Evolutionary conservation across 2,113 vertebrate genomes (phyloP).

Genomic region (Dicerorhinus sumatrensis): DNA sequence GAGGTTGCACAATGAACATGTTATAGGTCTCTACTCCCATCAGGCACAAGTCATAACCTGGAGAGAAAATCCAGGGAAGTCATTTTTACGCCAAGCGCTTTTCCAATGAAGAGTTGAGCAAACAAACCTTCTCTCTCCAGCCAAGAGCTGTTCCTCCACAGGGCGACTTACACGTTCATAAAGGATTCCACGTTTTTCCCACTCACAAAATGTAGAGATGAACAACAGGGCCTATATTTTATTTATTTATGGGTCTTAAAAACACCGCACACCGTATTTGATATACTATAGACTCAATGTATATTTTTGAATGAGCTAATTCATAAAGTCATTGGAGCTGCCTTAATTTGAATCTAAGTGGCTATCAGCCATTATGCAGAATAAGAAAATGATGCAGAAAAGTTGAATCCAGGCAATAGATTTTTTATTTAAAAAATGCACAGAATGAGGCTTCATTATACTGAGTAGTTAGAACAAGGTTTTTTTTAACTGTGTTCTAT

Average conservation of each 20-base stretch:
- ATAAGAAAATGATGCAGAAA: not conserved
- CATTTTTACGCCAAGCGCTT: not conserved
- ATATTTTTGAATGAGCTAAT: not conserved
- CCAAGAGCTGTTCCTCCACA: not conserved
- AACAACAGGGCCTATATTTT: not conserved
- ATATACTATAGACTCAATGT: no score
- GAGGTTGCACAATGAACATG: not conserved
- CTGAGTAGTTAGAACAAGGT: not conserved
- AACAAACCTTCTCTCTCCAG: not conserved
- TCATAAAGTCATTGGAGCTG: not conserved
- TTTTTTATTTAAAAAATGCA: not conserved
- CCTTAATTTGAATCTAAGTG: not conserved
- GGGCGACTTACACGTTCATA: not conserved
- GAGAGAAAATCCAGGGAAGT: not conserved
- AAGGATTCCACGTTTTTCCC: not conserved
- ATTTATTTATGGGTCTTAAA: not conserved
- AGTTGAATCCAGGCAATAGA: not conserved
- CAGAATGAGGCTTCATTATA: not conserved
- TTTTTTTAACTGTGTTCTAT: not conserved
- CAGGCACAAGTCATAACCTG: not conserved
- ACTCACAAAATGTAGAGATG: not conserved
- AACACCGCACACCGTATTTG: not conserved
- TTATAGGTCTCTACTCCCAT: not conserved
- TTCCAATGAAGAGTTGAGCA: not conserved
- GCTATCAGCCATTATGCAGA: not conserved